Evolutionary conservation across 2,888 invertebrate genomes (phyloP), one percentile per base, ranked within the genome.

Genomic region (Drosophila pullipes): DNA sequence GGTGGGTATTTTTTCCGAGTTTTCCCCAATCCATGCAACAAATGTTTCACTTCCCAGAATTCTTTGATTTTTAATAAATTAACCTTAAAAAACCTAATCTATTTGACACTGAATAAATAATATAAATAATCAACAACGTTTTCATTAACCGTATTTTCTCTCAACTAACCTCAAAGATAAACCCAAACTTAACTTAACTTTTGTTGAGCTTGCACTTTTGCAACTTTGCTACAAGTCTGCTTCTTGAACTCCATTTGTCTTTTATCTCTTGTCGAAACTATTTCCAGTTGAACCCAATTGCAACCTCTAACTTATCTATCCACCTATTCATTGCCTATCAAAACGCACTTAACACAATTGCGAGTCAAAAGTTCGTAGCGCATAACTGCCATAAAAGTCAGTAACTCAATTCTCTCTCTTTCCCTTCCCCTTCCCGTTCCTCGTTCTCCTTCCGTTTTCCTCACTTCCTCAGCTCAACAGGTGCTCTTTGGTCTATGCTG

Each of bases 341-440:
- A 89, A 85, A 76, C 77, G 78, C 88, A 85, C 85, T 85, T 89
- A 85, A 89, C 90, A 85, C 90, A 82, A 89, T 89, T 89, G 90
- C 69, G 39, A 78, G 77, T 74, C 88, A 82, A 89, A 85, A 89
- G 90, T 87, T 85, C 90, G 77, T 59, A 87, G 72, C 74, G 60
- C 83, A 76, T 64, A 83, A 77, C 81, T 83, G 81, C 72, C 83
- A 80, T 85, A 84, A 85, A 85, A 85, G 74, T 77, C 70, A 69
- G 74, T 72, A 83, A 83, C 76, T 89, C 64, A 71, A 71, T 63
- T 61, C 57, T 60, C 30, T 25, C 30, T 18, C 62, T 11, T 4
- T 47, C 41, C 16, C 25, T 11, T n/a, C 25, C 28, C 62, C 4
- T 4, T 47, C 47, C 33, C 11, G 30, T 11, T 30, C 37, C 50